Conservation (phyloP, 2,888 invertebrate species). For the Metalampra italica region DNA sequence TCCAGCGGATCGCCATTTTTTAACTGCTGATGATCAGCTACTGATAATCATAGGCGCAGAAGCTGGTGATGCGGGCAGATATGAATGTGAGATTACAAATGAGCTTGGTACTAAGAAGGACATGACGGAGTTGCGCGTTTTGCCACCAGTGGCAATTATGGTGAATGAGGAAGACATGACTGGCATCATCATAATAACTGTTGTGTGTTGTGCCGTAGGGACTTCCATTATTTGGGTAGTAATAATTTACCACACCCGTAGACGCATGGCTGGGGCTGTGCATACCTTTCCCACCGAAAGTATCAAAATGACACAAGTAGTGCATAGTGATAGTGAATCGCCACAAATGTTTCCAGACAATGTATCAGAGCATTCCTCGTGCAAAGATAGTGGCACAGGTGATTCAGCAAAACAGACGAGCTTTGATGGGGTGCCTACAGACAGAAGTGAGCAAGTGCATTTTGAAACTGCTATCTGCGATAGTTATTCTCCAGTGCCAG, state of each 20-base stretch:
- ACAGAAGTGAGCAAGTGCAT: constrained; percentile 68
- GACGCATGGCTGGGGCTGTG: constrained; percentile 78
- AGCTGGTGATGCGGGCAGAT: constrained; percentile 88
- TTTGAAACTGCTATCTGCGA: constrained; percentile 64
- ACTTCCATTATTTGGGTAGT: constrained; percentile 95
- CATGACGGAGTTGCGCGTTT: constrained; percentile 83
- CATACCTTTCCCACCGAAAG: constrained; percentile 65
- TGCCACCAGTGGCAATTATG: constrained; percentile 78
- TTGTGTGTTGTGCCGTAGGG: constrained; percentile 94
- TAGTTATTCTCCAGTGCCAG: constrained; percentile 71
- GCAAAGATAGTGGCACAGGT: constrained; percentile 89
- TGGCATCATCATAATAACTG: constrained; percentile 92
- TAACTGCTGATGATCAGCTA: constrained; percentile 92
- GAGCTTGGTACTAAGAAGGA: constrained; percentile 87
- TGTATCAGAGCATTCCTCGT: constrained; percentile 85
- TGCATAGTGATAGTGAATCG: constrained; percentile 73
- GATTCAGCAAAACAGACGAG: constrained; percentile 87
- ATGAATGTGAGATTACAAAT: constrained; percentile 95
- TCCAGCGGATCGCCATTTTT: constrained; percentile 89
- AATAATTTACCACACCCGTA: constrained; percentile 91
- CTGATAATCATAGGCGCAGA: constrained; percentile 91
- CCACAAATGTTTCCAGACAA: constrained; percentile 80
- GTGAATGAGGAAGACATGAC: constrained; percentile 87
- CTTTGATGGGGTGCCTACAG: constrained; percentile 76
- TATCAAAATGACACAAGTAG: constrained; percentile 72